Evolutionary conservation across 2,797 vertebrate species (phyloP), one percentile per base, ranked within the genome.

Genomic region (Tokudaia muenninki): DNA sequence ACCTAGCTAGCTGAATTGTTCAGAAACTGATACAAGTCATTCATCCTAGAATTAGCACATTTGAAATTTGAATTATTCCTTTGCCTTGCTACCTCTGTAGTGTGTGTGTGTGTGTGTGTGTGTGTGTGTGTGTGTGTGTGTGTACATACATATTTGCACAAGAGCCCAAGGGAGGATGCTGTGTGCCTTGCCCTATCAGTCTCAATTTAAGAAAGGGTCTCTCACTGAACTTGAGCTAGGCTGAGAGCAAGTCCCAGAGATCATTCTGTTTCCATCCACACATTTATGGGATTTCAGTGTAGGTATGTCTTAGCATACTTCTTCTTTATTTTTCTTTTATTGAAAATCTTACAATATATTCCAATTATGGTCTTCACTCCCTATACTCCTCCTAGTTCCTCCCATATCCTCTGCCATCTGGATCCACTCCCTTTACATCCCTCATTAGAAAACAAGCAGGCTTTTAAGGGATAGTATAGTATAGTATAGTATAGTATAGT

Each of bases 41-140:
- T 96, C 80, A 91, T n/a, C 93, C 96, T 86, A 93, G 74, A 95
- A 91, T 98, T 94, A 70, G 82, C 77, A 96, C 78, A 24, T 97
- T 90, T 98, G 81, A 97, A 96, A 29, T 97, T 89, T 98, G 83
- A 97, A 96, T 97, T 97, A 97, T 97, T 97, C 97, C 7, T 59
- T 19, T 41, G 12, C 6, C 22, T 41, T 13, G 9, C 9, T 55
- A 11, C 21, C 37, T 41, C 19, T 47, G 10, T 3, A 1, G 2
- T 81, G 34, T 55, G 79, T n/a, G 9, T 52, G n/a, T 24, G 21
- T 82, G 55, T 57, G 52, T 37, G 10, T n/a, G 34, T 13, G 57
- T 82, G 22, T n/a, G 52, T 57, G 21, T 67, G 65, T 67, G 29
- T 34, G 65, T 29, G 31, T n/a, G 63, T 65, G 34, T 37, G 11